phyloP scores from a whole-genome alignment of 2,113 vertebrate genomes.

The Calyptommatus sinebrachiatus region DNA sequence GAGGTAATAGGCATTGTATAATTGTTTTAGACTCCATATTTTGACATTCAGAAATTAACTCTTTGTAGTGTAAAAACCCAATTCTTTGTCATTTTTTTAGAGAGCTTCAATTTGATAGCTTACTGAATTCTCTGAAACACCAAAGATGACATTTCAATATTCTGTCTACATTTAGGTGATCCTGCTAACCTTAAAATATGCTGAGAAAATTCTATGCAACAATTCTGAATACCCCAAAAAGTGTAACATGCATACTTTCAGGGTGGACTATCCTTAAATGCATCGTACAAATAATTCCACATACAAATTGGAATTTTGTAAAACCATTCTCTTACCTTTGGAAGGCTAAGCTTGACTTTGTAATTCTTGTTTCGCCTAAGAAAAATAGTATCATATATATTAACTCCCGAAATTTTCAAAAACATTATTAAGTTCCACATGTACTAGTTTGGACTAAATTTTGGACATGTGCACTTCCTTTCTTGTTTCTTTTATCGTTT shows the following conservation, averaged over 20 bases:
- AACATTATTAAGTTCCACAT: not conserved
- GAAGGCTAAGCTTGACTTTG: constrained; percentile 87
- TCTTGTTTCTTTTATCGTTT: not conserved
- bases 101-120: not conserved
- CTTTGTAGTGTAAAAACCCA: not conserved
- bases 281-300: too few relatives aligned
- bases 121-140: too few relatives aligned
- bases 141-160: too few relatives aligned
- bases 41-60: too few relatives aligned
- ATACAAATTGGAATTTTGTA: too few relatives aligned
- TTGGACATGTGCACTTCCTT: not conserved
- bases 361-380: constrained; percentile 92
- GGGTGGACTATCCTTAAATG: not conserved
- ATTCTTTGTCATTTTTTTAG: not conserved
- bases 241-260: not conserved
- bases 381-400: not conserved
- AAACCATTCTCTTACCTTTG: constrained; percentile 82
- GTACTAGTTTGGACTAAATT: not conserved
- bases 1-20: too few relatives aligned
- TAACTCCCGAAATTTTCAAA: not conserved
- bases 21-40: too few relatives aligned
- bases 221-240: not conserved
- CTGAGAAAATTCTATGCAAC: not conserved
- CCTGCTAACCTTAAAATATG: not conserved
- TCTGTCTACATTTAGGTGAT: too few relatives aligned